A percentile compares a stretch with the other conserved stretches of the same genome.
phyloP scores from a whole-genome alignment of 2,113 vertebrate genomes.

The Paradoxurus hermaphroditus region DNA sequence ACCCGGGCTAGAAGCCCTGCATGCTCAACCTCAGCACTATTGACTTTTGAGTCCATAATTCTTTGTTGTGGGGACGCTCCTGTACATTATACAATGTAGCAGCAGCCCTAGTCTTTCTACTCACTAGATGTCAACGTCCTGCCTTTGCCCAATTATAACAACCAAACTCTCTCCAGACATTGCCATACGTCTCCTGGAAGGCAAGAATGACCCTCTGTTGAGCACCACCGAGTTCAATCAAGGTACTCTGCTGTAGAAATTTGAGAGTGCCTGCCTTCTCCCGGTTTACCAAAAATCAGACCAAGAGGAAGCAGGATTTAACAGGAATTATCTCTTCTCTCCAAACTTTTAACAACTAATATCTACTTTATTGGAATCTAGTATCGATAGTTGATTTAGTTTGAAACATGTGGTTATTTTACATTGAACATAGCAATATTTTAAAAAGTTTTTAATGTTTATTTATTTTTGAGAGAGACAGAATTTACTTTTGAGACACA shows the following conservation, averaged over 20 bases:
- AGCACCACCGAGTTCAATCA: rapidly evolving
- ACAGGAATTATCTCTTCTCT: not conserved
- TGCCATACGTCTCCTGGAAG: not conserved
- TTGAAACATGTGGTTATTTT: not conserved
- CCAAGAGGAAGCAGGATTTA: not conserved
- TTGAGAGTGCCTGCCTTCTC: not conserved
- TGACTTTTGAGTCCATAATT: not conserved
- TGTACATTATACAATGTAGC: too few species aligned
- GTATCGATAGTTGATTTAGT: not conserved
- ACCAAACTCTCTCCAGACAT: not conserved
- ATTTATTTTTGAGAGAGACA: too few species aligned
- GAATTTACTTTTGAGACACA: too few species aligned
- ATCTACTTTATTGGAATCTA: not conserved
- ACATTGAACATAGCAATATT: not conserved
- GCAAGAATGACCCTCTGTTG: not conserved
- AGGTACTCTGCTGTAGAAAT: not conserved
- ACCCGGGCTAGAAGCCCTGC: not conserved
- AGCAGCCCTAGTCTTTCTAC: not conserved
- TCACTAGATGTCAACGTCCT: not conserved
- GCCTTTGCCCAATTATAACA: not conserved
- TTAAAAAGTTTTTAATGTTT: not conserved
- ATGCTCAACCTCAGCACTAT: not conserved
- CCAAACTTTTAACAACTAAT: not conserved
- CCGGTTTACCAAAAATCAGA: not conserved
- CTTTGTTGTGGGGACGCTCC: not conserved